A percentile compares a stretch with the other conserved stretches of the same genome.
These are phyloP conservation scores for Geococcyx californianus DNA, from an alignment of 2,113 vertebrate species.

Conservation along the genomic window DNA sequence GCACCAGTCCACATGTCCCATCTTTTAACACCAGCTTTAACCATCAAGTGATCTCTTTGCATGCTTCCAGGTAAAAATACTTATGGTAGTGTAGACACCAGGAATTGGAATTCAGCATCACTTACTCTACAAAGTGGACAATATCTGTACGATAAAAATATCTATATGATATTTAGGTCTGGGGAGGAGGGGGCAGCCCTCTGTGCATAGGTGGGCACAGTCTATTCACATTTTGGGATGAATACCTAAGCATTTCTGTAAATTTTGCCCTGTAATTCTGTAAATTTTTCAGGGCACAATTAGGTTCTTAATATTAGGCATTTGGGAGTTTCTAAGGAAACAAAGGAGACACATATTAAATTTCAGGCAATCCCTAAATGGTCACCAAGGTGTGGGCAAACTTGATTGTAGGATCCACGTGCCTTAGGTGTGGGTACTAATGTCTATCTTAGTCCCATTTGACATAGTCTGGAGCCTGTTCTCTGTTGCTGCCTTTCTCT, in stretches of 20 bases:
- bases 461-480: fast-evolving
- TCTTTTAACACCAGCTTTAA: neutral
- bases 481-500: neutral
- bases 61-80: neutral
- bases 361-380: neutral
- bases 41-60: neutral
- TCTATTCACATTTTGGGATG: neutral
- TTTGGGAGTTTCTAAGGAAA: neutral
- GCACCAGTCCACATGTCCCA: neutral
- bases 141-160: no score
- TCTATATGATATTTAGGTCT: neutral
- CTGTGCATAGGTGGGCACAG: neutral
- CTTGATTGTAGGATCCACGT: neutral
- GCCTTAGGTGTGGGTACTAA: neutral
- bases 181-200: neutral
- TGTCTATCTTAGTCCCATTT: neutral
- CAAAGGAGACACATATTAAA: neutral
- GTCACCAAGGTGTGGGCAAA: neutral
- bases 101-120: neutral
- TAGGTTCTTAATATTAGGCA: neutral
- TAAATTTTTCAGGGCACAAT: neutral
- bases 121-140: neutral
- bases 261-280: no score
- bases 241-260: fast-evolving
- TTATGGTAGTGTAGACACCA: neutral